These are phyloP conservation scores for Sebastes fasciatus DNA, from an alignment of 2,113 vertebrate genomes.

Conservation along the genomic window DNA sequence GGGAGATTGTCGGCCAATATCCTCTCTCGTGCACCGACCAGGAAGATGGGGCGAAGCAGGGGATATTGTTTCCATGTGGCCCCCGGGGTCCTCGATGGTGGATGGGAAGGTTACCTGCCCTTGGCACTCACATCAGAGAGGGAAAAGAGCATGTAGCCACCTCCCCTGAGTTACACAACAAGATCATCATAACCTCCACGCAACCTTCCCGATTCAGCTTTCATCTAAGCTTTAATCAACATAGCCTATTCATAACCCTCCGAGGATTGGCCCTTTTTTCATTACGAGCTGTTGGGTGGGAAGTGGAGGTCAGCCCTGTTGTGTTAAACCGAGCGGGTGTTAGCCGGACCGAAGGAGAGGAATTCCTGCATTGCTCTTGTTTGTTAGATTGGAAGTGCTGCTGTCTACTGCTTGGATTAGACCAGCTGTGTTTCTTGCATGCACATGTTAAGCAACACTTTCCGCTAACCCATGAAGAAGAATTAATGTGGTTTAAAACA, in stretches of 20 bases:
- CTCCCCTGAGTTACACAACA: conserved; percentile 66
- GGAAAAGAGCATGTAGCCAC: conserved; percentile 55
- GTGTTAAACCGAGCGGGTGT: conserved; percentile 55
- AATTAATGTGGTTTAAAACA: conserved; percentile 51
- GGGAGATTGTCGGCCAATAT: conserved; percentile 72
- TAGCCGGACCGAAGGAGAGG: conserved; percentile 37
- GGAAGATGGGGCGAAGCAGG: conserved; percentile 60
- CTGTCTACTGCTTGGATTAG: conserved; percentile 34
- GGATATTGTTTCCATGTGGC: conserved; percentile 74
- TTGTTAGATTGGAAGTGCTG: conserved; percentile 21
- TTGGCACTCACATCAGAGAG: conserved; percentile 68
- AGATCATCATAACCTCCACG: conserved; percentile 66
- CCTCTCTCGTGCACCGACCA: conserved; percentile 65
- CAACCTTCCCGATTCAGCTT: conserved; percentile 65
- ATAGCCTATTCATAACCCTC: conserved; percentile 45
- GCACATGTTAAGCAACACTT: conserved; percentile 52
- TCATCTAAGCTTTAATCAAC: conserved; percentile 69
- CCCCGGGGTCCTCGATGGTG: conserved; percentile 35
- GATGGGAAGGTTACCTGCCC: conserved; percentile 64
- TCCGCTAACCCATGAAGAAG: conserved; percentile 43
- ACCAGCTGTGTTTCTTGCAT: conserved; percentile 34
- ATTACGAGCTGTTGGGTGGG: conserved; percentile 45
- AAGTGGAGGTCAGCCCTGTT: conserved; percentile 55
- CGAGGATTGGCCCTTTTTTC: conserved; percentile 31
- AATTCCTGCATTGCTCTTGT: conserved; percentile 44